These are phyloP conservation scores for Smittia aterrima DNA, from an alignment of 2,888 invertebrate species.

Conservation along the genomic window DNA sequence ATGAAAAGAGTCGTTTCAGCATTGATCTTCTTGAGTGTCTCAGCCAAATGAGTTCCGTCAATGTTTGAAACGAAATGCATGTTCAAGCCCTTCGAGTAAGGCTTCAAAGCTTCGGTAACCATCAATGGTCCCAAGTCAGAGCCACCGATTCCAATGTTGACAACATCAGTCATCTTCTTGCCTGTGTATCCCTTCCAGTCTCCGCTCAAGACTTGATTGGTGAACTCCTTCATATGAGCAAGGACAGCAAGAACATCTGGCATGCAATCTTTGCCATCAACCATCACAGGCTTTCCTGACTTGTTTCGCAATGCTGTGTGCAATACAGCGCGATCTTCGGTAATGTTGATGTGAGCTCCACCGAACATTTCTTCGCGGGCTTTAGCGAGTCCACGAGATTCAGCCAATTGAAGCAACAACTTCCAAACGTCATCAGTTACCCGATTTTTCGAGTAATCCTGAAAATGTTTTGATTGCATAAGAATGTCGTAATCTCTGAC, in stretches of 20 bases:
- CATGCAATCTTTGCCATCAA: conserved; percentile 88
- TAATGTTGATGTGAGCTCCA: conserved; percentile 96
- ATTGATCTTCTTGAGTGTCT: conserved; percentile 83
- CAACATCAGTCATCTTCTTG: conserved; percentile 91
- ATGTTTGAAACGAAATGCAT: conserved; percentile 98
- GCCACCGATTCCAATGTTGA: conserved; percentile 99
- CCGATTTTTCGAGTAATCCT: conserved; percentile 95
- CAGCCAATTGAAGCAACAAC: conserved; percentile 77
- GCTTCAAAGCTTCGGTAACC: conserved; percentile 97
- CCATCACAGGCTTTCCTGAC: conserved; percentile 63
- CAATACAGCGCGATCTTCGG: conserved; percentile 92
- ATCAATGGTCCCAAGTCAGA: conserved; percentile 98
- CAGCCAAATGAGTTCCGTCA: conserved; percentile 97
- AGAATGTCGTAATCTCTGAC: not conserved
- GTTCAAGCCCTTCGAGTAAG: conserved; percentile 81
- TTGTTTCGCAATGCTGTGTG: conserved; percentile 93
- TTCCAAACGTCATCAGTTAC: conserved; percentile 74
- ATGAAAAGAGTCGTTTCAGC: conserved; percentile 96
- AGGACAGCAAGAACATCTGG: conserved; percentile 89
- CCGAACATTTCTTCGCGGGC: conserved; percentile 88
- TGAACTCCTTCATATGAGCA: conserved; percentile 92
- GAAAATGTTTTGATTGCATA: not conserved
- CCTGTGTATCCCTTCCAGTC: conserved; percentile 82
- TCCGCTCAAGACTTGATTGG: conserved; percentile 69
- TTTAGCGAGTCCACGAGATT: conserved; percentile 75